Conservation (phyloP, 2,797 vertebrate species). For the Acanthurus tractus region DNA sequence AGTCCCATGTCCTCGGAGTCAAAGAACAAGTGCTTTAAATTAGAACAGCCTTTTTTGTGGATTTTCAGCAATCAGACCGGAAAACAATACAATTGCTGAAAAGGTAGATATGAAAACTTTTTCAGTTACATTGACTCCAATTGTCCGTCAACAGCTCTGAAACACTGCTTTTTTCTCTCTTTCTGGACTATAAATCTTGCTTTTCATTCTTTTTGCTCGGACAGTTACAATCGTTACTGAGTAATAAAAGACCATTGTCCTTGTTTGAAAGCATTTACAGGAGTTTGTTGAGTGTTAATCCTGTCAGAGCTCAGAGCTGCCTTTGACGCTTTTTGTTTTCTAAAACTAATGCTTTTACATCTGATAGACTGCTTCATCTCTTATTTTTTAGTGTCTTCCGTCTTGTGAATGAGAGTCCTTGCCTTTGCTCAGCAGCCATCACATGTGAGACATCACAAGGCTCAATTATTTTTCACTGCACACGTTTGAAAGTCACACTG, state of each 20-base stretch:
- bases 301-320: conserved; percentile 33
- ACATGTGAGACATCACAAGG: conserved; percentile 52
- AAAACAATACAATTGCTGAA: not conserved
- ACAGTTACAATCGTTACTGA: no score
- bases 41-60: conserved; percentile 10
- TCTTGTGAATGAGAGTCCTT: conserved; percentile 20
- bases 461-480: conserved; percentile 27
- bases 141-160: not conserved
- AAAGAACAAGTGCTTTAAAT: not conserved
- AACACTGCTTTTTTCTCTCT: not conserved
- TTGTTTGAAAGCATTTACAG: not conserved
- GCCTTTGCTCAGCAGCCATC: conserved; percentile 37
- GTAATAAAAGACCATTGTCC: no score
- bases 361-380: conserved; percentile 1
- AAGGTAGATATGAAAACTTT: not conserved
- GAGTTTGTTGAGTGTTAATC: conserved; percentile 36
- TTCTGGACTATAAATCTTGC: not conserved
- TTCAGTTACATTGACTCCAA: not conserved
- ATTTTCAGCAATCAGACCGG: conserved; percentile 3
- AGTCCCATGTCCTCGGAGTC: not conserved
- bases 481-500: conserved; percentile 30
- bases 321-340: conserved; percentile 38
- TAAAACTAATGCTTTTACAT: conserved; percentile 23
- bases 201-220: not conserved
- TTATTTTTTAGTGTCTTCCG: conserved; percentile 10